Base-by-base conservation (phyloP, 2,113 vertebrate species). In the Sinocyclocheilus rhinocerous region DNA sequence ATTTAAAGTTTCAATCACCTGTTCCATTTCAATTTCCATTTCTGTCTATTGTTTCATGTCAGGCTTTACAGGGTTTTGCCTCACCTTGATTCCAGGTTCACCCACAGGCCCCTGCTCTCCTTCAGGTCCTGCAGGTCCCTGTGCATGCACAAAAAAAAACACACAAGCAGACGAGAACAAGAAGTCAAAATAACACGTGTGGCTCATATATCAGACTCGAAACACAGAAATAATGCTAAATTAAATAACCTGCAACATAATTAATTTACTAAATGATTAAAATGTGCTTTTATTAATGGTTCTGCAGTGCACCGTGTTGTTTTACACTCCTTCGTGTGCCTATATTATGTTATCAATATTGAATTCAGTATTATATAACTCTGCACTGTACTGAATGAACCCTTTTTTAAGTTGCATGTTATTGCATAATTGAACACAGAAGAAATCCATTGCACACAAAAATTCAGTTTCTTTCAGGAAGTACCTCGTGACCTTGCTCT, bases 401-500 rank as follows among this genome's bases (percentile, higher is more conserved):
- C 36, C 4, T 42, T 12, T 10, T 22, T 39, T 72, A 72, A 72
- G 39, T 42, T 22, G 16, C 67, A 42, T 72, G 36, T 22, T 42
- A 12, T 22, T 22, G 20, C 69, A 72, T n/a, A 42, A 72, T 42
- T 12, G 4, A 11, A 72, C 20, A 9, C 36, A 42, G 69, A 39
- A 72, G 36, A 72, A 42, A 36, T 22, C 18, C 39, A 22, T 42
- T n/a, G 22, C 39, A 22, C 69, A 72, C 20, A 61, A n/a, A 61
- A 59, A 59, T 22, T 39, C 16, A 11, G 7, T 12, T 70, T 36
- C 7, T 26, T 15, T 9, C 15, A 52, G 73, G 76, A 59, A 59
- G 48, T 92, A 99, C 98, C 95, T 98, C 97, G 90, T 87, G 87
- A 16, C 98, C 98, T 84, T 91, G 95, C 90, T 97, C 97, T 94